Evolutionary conservation across 1,140 invertebrate species (phyloP).

Genomic region (Danaus melanippus): DNA sequence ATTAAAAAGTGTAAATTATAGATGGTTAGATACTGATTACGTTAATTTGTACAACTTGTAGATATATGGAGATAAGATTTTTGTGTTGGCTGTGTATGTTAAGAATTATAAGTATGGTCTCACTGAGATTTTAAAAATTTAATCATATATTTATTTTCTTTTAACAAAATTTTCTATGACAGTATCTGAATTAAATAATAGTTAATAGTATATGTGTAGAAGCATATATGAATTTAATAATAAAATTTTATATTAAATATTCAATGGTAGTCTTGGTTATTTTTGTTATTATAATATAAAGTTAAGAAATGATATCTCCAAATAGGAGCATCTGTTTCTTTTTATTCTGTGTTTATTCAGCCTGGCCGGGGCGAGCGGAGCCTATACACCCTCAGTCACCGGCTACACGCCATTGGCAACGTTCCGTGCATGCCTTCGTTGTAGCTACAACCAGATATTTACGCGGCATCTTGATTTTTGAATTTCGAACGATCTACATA

Average conservation of each 20-base stretch:
- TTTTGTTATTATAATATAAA: neutral
- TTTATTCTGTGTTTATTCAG: slow-evolving; percentile 42
- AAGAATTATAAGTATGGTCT: too few species aligned
- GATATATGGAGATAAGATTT: too few species aligned
- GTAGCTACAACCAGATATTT: slow-evolving; percentile 6
- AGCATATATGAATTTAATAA: too few species aligned
- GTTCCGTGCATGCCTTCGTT: slow-evolving; percentile 15
- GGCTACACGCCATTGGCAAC: slow-evolving; percentile 30
- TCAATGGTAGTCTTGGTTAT: too few species aligned
- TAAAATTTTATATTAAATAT: too few species aligned
- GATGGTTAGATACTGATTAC: slow-evolving; percentile 5
- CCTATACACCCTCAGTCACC: slow-evolving; percentile 58
- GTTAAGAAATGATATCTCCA: slow-evolving; percentile 5
- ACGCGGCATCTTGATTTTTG: slow-evolving; percentile 37
- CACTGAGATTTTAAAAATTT: too few species aligned
- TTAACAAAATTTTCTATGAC: too few species aligned
- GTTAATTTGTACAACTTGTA: too few species aligned
- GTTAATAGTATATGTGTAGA: too few species aligned
- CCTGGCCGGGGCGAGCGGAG: slow-evolving; percentile 54
- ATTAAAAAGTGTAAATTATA: slow-evolving; percentile 46
- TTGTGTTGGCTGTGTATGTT: too few species aligned
- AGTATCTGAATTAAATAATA: too few species aligned
- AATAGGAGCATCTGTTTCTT: slow-evolving; percentile 17
- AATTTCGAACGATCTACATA: slow-evolving; percentile 6
- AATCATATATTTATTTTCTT: too few species aligned